Evolutionary conservation across 2,888 invertebrate genomes (phyloP).

Genomic region (Diaphora mendica): DNA sequence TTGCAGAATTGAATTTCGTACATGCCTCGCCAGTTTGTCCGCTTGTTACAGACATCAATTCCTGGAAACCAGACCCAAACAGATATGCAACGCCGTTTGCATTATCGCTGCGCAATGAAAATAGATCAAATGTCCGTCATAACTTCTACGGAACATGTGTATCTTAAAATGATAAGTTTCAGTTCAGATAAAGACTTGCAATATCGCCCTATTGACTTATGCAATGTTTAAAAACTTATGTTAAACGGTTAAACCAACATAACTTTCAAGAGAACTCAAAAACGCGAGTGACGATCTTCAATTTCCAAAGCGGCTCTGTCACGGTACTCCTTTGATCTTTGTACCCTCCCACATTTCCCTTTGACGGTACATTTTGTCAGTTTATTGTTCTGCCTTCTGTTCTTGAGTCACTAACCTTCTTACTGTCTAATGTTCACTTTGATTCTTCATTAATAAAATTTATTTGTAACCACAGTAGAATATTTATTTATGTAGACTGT

Average conservation of each 20-base stretch:
- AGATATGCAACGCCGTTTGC: neutral
- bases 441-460: slow-evolving; percentile 6
- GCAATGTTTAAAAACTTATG: neutral
- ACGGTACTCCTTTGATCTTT: slow-evolving; percentile 10
- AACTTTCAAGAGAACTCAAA: neutral
- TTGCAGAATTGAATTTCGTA: neutral
- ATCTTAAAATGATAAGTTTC: neutral
- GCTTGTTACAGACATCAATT: neutral
- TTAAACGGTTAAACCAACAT: neutral
- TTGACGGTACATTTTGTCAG: neutral
- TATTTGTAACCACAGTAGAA: neutral
- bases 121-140: neutral
- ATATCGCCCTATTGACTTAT: neutral
- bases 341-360: neutral
- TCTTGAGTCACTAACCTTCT: slow-evolving; percentile 3
- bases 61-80: neutral
- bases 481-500: neutral
- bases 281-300: slow-evolving; percentile 4
- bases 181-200: neutral
- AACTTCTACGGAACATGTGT: neutral
- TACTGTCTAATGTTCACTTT: neutral
- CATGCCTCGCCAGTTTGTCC: no score
- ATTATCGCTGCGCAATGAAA: neutral
- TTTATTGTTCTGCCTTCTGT: slow-evolving; percentile 3
- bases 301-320: neutral